Conservation (phyloP, 2,888 invertebrate genomes). For the Kryphioiulus occultus region DNA sequence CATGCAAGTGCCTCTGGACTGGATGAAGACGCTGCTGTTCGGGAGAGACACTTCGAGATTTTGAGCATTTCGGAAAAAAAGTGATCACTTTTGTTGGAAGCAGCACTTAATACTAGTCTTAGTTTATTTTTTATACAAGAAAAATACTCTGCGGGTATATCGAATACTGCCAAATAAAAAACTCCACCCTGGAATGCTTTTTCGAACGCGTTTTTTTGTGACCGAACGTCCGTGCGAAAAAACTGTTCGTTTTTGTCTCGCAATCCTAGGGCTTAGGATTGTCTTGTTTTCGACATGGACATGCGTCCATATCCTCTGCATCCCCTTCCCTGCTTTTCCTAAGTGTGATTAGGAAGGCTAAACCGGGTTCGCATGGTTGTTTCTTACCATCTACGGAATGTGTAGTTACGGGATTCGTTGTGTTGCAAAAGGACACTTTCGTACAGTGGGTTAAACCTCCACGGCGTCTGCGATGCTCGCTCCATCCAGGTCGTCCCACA, state of each 20-base stretch:
- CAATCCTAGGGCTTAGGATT: background rate
- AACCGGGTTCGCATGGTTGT: background rate
- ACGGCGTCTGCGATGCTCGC: background rate
- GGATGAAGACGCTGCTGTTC: conserved; percentile 63
- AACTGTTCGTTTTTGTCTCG: background rate
- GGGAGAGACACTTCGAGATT: conserved; percentile 63
- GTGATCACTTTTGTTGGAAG: background rate
- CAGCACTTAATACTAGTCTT: background rate
- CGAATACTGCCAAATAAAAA: conserved; percentile 9
- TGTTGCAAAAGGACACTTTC: background rate
- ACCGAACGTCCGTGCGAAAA: background rate
- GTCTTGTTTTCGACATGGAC: background rate
- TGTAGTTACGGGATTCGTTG: background rate
- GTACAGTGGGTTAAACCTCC: background rate
- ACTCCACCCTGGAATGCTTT: background rate
- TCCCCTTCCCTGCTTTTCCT: background rate
- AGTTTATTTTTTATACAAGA: conserved; percentile 12
- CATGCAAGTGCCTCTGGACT: conserved; percentile 64
- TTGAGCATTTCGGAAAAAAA: conserved; percentile 43
- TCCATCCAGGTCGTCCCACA: conserved; percentile 45
- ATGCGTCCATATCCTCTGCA: background rate
- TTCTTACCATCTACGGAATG: background rate
- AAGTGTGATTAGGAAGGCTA: background rate
- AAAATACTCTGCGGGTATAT: conserved; percentile 1
- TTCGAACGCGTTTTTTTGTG: background rate